Percentiles rank a stretch among this genome's conserved stretches.
These are phyloP conservation scores for Ovibos moschatus DNA, from an alignment of 2,113 vertebrate species.

Conservation along the genomic window DNA sequence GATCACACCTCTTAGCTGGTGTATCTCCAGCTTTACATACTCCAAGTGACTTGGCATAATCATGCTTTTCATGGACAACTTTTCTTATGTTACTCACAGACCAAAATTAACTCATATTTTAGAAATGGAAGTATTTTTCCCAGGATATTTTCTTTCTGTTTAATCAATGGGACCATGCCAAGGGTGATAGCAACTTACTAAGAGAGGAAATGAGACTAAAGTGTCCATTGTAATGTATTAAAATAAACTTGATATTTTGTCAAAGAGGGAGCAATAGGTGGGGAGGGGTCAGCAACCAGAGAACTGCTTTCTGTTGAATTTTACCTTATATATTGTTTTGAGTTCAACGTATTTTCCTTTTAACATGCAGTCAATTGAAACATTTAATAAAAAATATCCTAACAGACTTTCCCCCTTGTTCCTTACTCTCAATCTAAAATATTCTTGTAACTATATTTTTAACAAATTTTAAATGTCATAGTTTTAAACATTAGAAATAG, in stretches of 20 bases:
- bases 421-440: not conserved
- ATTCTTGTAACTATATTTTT: not conserved
- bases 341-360: not conserved
- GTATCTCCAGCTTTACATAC: not conserved
- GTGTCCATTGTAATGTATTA: not conserved
- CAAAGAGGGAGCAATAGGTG: not conserved
- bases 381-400: slow-evolving; percentile 1
- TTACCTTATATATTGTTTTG: not conserved
- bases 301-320: not conserved
- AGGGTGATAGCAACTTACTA: not conserved
- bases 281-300: not conserved
- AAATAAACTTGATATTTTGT: not conserved
- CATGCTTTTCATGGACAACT: not conserved
- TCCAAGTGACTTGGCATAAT: not conserved
- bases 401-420: not conserved
- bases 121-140: slow-evolving; percentile 35
- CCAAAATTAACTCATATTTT: not conserved
- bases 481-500: not conserved
- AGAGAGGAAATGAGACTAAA: not conserved
- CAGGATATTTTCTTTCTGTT: not conserved
- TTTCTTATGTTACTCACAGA: not conserved
- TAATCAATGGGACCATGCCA: not conserved
- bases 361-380: not conserved
- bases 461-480: not conserved
- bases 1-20: too few species aligned